Base-by-base conservation (phyloP, 2,113 vertebrate species). In the Cyrtonyx montezumae region DNA sequence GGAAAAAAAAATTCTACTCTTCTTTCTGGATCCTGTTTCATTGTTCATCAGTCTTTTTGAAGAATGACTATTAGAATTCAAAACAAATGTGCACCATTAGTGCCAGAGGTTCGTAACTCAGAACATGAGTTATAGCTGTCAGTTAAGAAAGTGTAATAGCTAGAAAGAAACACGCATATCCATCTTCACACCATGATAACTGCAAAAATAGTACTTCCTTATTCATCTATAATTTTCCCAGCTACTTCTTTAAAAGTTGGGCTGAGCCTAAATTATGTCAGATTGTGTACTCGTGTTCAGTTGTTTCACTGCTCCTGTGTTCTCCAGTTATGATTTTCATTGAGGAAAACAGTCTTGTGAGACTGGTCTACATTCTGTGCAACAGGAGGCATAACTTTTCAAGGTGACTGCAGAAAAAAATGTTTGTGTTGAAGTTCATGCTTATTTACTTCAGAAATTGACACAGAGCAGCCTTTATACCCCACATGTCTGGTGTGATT, bases 21-120 rank as follows among this genome's bases (percentile, higher is more conserved):
- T 49, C 18, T 88, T 84, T 55, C 53, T 63, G 42, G 82, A 49
- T 61, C 14, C 11, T 73, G 86, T 88, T 76, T 48, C 86, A 61
- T 42, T 20, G 17, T 91, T 84, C 32, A 40, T 43, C 10, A 28
- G 8, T 36, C 65, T 65, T 65, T 90, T 76, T 73, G 12, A 91
- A 79, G n/a, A 40, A 49, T 84, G 43, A 81, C 37, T 75, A 20
- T 30, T 73, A 67, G 42, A 91, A 76, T 55, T 82, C 78, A 85
- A 92, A 92, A 77, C 49, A 92, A 70, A 79, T 62, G 32, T 0
- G 3, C 68, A 58, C 91, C 45, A 79, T 87, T 77, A 85, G 28
- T 76, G 30, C 20, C 37, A 87, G 45, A 87, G 21, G 21, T 84
- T 86, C 34, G 18, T 85, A 75, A 94, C 79, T 96, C 71, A 70